These are phyloP conservation scores for Gorsachius magnificus DNA, from an alignment of 2,797 vertebrate species.

Conservation along the genomic window DNA sequence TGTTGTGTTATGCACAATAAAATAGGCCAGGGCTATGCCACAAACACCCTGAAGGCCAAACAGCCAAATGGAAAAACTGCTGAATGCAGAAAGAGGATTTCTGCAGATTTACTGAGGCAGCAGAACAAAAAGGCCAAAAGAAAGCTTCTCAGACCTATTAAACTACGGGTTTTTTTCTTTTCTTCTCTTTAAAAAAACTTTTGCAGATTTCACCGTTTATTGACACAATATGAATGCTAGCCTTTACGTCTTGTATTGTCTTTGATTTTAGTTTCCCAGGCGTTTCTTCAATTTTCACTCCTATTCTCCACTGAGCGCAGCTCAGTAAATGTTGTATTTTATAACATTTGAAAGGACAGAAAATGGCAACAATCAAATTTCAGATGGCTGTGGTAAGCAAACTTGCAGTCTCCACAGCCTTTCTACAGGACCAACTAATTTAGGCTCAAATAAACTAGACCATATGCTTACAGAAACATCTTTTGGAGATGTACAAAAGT, in stretches of 20 bases:
- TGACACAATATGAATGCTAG: accelerated
- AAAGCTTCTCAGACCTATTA: neutral
- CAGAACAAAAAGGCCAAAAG: neutral
- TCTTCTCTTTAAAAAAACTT: neutral
- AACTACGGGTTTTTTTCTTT: neutral
- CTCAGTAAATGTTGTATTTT: neutral
- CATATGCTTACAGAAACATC: neutral
- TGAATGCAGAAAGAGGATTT: neutral
- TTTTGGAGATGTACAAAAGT: neutral
- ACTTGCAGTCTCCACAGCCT: neutral
- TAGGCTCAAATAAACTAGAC: neutral
- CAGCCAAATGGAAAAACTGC: neutral
- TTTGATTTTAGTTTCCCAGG: neutral
- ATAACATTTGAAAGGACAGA: neutral
- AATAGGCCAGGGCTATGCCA: neutral
- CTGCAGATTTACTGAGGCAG: neutral
- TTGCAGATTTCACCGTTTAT: neutral
- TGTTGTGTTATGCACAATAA: neutral
- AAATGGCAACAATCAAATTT: neutral
- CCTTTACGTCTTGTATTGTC: neutral
- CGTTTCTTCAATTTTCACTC: neutral
- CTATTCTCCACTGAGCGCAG: neutral
- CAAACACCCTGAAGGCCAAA: neutral
- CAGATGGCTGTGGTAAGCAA: neutral
- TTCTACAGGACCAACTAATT: neutral